Conservation (phyloP, 1,140 invertebrate genomes). For the Matsumurasca onukii region DNA sequence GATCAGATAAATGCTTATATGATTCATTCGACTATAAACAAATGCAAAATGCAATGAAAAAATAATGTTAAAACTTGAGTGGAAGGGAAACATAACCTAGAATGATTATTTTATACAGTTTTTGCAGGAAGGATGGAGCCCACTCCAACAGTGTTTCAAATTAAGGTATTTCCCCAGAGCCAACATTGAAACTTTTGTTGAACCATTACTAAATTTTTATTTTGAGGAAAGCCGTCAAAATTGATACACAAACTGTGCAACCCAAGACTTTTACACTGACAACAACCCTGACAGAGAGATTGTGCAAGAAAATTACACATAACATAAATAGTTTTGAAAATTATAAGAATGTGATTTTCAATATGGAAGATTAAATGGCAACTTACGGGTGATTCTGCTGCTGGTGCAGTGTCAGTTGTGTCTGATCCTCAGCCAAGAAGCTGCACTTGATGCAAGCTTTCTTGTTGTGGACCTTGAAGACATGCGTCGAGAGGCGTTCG, state of each 20-base stretch:
- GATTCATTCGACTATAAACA: too few relatives aligned
- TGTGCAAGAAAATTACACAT: neutral
- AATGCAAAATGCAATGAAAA: too few relatives aligned
- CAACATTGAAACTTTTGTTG: too few relatives aligned
- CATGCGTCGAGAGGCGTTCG: constrained; percentile 85
- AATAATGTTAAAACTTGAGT: too few relatives aligned
- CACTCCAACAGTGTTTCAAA: too few relatives aligned
- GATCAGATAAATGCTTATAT: too few relatives aligned
- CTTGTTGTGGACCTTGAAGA: constrained; percentile 88
- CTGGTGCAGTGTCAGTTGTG: constrained; percentile 72
- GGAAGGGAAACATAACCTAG: too few relatives aligned
- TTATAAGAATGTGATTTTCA: too few relatives aligned
- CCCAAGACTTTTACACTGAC: neutral
- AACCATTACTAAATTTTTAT: neutral
- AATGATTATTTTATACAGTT: too few relatives aligned
- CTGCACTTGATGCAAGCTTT: constrained; percentile 83
- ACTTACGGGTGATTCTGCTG: constrained; percentile 57
- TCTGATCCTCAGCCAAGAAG: constrained; percentile 78
- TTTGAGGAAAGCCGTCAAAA: neutral
- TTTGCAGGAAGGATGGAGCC: too few relatives aligned
- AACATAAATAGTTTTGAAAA: too few relatives aligned
- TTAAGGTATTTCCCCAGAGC: too few relatives aligned
- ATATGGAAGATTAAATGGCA: neutral
- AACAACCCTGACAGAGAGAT: neutral
- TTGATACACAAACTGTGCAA: neutral